Evolutionary conservation across 2,888 invertebrate genomes (phyloP), one percentile per base, ranked within the genome.

Genomic region (Orchesella flavescens): DNA sequence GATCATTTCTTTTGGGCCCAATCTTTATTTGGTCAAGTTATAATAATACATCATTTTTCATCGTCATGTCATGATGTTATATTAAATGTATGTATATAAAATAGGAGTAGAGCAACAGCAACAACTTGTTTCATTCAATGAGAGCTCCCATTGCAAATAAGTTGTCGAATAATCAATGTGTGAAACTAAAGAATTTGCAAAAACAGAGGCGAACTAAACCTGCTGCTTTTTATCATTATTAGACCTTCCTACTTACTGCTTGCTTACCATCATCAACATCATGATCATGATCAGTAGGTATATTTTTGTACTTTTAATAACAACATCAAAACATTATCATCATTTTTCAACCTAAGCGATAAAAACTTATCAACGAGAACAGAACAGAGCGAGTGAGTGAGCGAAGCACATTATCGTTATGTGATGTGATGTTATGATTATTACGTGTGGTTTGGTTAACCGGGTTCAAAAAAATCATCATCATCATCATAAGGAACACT

Each of bases 311-410:
- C 34, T 34, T 34, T 34, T 34, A 34, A 34, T 34, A 34, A 34
- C 34, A 34, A 34, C 34, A 34, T 34, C 7, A n/a, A n/a, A n/a
- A n/a, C n/a, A 34, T 34, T 7, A 34, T 34, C 34, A 34, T 34
- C 2, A 34, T 34, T 34, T 34, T 34, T 34, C 34, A 34, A 55
- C 7, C n/a, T 69, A 7, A 75, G 19, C 63, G 73, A 74, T 74
- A 65, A 75, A 65, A 59, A 75, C 12, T 75, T 75, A 75, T 75
- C 53, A 75, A 63, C 63, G 34, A 34, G 34, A 34, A 34, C 34
- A 34, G 34, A 63, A 63, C 74, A 23, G 43, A 71, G 15, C 17
- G 46, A 46, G 19, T 19, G 57, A 61, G 61, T 7, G 61, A 61
- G 53, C 53, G 10, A 2, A 34, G 1, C 9, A 21, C 61, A 61